These are phyloP conservation scores for Mystacornis crossleyi DNA, from an alignment of 2,113 vertebrate species.

Conservation along the genomic window DNA sequence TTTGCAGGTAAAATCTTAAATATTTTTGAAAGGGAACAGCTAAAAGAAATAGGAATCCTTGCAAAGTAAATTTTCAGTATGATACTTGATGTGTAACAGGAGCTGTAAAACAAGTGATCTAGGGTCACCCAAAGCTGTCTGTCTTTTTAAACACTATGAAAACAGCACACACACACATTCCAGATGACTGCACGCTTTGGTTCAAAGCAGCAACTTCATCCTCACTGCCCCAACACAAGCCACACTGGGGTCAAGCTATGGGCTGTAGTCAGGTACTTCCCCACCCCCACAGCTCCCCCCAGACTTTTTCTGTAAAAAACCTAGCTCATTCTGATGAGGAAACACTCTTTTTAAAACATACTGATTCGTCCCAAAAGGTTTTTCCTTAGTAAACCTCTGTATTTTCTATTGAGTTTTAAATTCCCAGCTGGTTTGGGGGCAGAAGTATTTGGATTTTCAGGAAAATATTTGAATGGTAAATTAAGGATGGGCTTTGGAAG, in stretches of 20 bases:
- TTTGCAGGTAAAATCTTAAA: background rate
- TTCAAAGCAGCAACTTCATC: background rate
- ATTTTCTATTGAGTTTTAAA: background rate
- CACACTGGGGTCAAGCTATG: background rate
- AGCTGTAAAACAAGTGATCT: background rate
- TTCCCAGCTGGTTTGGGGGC: background rate
- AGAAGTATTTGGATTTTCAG: background rate
- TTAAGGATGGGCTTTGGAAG: background rate
- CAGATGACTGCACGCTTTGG: accelerated
- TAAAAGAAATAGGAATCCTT: background rate
- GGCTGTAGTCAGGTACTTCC: accelerated
- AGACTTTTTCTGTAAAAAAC: background rate
- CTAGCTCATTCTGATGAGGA: background rate
- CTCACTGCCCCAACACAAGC: background rate
- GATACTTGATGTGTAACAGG: background rate
- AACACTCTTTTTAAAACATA: background rate
- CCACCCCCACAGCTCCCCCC: accelerated
- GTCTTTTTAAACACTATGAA: background rate
- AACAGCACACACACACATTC: background rate
- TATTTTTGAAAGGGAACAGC: background rate
- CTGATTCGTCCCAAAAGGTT: accelerated
- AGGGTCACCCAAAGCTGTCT: background rate
- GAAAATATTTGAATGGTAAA: background rate
- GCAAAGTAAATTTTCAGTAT: background rate
- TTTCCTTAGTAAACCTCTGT: background rate